These are phyloP conservation scores for Sarcophaga rosellei DNA, from an alignment of 2,888 invertebrate genomes.

Conservation along the genomic window DNA sequence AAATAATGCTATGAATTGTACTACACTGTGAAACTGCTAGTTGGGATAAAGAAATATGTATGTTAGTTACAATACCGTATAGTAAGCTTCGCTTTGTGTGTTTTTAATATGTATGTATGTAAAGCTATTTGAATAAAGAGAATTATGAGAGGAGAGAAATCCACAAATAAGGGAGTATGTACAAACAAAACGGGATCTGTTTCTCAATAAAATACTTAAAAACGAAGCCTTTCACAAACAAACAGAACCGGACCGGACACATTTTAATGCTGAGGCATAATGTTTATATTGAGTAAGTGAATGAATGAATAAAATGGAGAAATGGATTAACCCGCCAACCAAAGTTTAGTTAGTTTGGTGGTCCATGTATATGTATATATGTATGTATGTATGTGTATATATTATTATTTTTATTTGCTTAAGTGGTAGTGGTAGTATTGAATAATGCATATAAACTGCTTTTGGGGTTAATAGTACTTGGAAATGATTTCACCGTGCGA, in stretches of 20 bases:
- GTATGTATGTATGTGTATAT: not conserved
- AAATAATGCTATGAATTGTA: too few species aligned
- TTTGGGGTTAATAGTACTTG: constrained; percentile 66
- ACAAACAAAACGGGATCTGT: constrained; percentile 12
- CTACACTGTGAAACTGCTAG: too few species aligned
- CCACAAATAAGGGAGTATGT: not conserved
- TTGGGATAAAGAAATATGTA: too few species aligned
- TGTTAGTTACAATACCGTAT: too few species aligned
- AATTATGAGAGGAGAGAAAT: not conserved
- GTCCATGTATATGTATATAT: not conserved
- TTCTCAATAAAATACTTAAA: constrained; percentile 18
- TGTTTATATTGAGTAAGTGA: constrained; percentile 41
- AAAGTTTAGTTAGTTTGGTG: constrained; percentile 18
- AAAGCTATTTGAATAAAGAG: not conserved
- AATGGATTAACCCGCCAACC: not conserved
- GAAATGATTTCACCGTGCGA: constrained; percentile 60
- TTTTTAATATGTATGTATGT: too few species aligned
- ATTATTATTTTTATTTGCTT: constrained; percentile 2
- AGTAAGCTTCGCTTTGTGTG: too few species aligned
- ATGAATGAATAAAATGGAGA: not conserved
- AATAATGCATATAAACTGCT: constrained; percentile 66
- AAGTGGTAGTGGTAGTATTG: constrained; percentile 45
- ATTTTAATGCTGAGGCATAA: constrained; percentile 33
- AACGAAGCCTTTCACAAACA: constrained; percentile 11
- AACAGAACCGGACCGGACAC: not conserved